These are phyloP conservation scores for Drosophila takahashii DNA, from an alignment of 1,140 invertebrate species.

Conservation along the genomic window DNA sequence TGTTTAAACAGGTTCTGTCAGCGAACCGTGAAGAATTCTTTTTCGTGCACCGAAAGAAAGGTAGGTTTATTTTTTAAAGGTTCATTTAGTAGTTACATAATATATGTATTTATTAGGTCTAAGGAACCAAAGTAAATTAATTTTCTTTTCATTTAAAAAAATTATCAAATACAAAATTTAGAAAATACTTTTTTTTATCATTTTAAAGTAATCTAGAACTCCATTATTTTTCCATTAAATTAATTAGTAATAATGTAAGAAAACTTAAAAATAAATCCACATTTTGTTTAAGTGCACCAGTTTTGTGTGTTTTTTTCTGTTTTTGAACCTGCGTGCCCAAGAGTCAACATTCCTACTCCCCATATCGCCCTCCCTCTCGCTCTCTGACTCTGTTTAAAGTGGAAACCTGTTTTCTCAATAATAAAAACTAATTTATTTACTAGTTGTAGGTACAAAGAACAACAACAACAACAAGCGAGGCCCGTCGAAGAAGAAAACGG, in stretches of 20 bases:
- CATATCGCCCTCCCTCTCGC: constrained; percentile 3
- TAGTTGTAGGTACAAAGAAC: constrained; percentile 76
- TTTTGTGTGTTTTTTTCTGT: constrained; percentile 6
- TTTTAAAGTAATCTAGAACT: no score
- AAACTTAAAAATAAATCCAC: background rate
- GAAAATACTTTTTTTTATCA: no score
- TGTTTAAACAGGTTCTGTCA: constrained; percentile 73
- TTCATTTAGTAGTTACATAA: no score
- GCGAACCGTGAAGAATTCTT: constrained; percentile 78
- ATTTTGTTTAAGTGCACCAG: constrained; percentile 6
- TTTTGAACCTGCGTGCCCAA: constrained; percentile 60
- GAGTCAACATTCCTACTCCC: constrained; percentile 34
- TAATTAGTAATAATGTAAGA: no score
- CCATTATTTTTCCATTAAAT: no score
- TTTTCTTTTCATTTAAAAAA: no score
- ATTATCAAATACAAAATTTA: no score
- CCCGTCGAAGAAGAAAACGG: constrained; percentile 9
- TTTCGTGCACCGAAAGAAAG: constrained; percentile 15
- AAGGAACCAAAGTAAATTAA: no score
- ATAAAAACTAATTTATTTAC: constrained; percentile 83
- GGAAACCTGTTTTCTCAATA: constrained; percentile 77
- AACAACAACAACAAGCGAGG: constrained; percentile 33
- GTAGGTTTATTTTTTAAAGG: no score
- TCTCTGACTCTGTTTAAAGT: constrained; percentile 29
- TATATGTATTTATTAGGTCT: no score